Conservation (phyloP, 2,113 vertebrate species). For the Psittacula cyanocephala region DNA sequence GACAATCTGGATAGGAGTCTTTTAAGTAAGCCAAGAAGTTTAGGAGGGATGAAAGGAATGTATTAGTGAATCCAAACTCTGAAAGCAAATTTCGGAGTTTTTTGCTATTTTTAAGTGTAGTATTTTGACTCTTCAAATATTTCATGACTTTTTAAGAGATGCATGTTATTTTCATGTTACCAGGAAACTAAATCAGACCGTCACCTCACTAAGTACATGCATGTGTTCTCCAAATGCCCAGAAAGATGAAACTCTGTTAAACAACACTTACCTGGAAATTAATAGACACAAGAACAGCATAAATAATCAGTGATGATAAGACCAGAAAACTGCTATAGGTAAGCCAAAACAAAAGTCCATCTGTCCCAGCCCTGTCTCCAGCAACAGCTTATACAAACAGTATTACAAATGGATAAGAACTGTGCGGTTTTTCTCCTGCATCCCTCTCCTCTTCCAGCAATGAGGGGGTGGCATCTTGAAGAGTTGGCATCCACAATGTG, state of each 20-base stretch:
- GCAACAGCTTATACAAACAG: neutral
- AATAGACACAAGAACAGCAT: neutral
- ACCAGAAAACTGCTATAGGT: neutral
- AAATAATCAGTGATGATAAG: neutral
- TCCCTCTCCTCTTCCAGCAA: neutral
- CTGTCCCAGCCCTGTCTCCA: neutral
- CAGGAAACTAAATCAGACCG: constrained; percentile 4
- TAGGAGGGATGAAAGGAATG: constrained; percentile 51
- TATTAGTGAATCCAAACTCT: constrained; percentile 31
- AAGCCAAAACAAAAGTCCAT: neutral
- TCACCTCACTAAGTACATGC: neutral
- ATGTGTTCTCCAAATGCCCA: constrained; percentile 10
- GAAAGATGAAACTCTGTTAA: neutral
- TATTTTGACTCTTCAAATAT: constrained; percentile 22
- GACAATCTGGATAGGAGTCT: constrained; percentile 28
- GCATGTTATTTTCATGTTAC: constrained; percentile 19
- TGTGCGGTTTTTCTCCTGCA: fast-evolving
- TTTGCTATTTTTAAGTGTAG: constrained; percentile 26
- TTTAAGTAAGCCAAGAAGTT: constrained; percentile 48
- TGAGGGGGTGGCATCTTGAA: neutral
- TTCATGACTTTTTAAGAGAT: neutral
- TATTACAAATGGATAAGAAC: neutral
- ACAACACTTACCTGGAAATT: neutral
- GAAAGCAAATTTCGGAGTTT: constrained; percentile 21
- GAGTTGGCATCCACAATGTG: neutral